phyloP scores from a whole-genome alignment of 1,140 invertebrate genomes.

The Drosophila ambigua region DNA sequence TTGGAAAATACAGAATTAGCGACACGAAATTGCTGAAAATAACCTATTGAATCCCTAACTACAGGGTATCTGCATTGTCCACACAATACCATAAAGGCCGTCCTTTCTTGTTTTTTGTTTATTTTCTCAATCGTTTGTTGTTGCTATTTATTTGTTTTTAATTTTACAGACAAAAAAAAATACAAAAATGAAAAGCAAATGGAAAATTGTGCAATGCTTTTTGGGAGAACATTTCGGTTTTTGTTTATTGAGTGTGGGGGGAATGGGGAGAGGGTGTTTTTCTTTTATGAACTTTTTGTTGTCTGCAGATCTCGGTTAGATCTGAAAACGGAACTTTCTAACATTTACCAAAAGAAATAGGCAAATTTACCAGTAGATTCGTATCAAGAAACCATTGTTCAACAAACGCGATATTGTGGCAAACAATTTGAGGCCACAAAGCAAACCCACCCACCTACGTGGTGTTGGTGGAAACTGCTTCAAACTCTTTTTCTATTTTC shows the following conservation, averaged over 20 bases:
- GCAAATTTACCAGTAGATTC: slow-evolving; percentile 69
- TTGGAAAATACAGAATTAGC: no score
- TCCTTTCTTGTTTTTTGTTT: slow-evolving; percentile 50
- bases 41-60: no score
- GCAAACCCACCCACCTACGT: slow-evolving; percentile 58
- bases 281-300: slow-evolving; percentile 45
- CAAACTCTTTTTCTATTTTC: no score
- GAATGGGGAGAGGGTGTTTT: no score
- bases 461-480: neutral
- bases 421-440: slow-evolving; percentile 68
- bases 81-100: no score
- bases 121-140: slow-evolving; percentile 71
- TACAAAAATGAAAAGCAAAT: slow-evolving; percentile 5
- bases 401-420: slow-evolving; percentile 52
- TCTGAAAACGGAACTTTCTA: slow-evolving; percentile 65
- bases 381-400: slow-evolving; percentile 62
- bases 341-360: slow-evolving; percentile 45
- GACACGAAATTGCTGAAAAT: no score
- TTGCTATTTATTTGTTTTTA: slow-evolving; percentile 75
- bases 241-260: slow-evolving; percentile 18
- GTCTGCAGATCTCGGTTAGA: slow-evolving; percentile 18
- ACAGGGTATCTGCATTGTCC: no score
- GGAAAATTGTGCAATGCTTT: slow-evolving; percentile 43
- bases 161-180: slow-evolving; percentile 38
- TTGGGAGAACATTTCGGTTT: slow-evolving; percentile 15